These are phyloP conservation scores for Dryocosmus kuriphilus DNA, from an alignment of 2,888 invertebrate species.

Conservation along the genomic window DNA sequence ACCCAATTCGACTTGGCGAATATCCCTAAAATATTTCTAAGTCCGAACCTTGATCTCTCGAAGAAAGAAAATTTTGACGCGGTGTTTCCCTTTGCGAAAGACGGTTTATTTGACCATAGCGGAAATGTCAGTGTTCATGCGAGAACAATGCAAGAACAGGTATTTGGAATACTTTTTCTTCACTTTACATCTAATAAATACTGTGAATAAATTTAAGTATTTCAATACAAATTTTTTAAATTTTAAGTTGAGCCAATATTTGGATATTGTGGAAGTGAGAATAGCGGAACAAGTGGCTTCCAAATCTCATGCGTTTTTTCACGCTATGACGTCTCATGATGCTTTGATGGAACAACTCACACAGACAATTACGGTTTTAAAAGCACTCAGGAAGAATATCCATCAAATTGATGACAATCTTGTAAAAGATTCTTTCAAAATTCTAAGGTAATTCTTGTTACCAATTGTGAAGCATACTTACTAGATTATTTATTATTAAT, in stretches of 20 bases:
- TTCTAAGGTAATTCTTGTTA: slow-evolving; percentile 79
- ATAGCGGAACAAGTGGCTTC: slow-evolving; percentile 95
- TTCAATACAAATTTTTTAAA: slow-evolving; percentile 44
- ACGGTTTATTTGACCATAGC: slow-evolving; percentile 79
- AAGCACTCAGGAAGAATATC: slow-evolving; percentile 86
- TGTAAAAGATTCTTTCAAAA: slow-evolving; percentile 88
- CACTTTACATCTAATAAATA: not conserved
- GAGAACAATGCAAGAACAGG: slow-evolving; percentile 90
- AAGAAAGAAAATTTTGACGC: slow-evolving; percentile 89
- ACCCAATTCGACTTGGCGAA: slow-evolving; percentile 80
- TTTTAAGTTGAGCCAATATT: slow-evolving; percentile 89
- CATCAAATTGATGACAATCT: slow-evolving; percentile 87
- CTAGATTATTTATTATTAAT: not conserved
- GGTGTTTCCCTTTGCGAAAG: slow-evolving; percentile 86
- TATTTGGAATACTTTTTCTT: slow-evolving; percentile 62
- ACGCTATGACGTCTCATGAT: slow-evolving; percentile 99
- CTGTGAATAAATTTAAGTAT: not conserved
- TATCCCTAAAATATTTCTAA: slow-evolving; percentile 92
- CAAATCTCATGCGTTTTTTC: slow-evolving; percentile 98
- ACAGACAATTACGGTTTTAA: slow-evolving; percentile 88
- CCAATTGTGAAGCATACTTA: not conserved
- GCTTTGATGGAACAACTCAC: slow-evolving; percentile 97
- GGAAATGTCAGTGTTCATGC: slow-evolving; percentile 73
- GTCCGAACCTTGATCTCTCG: slow-evolving; percentile 88
- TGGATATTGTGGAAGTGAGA: slow-evolving; percentile 96